Evolutionary conservation across 2,888 invertebrate species (phyloP).

Genomic region (Tetanocera ferruginea): DNA sequence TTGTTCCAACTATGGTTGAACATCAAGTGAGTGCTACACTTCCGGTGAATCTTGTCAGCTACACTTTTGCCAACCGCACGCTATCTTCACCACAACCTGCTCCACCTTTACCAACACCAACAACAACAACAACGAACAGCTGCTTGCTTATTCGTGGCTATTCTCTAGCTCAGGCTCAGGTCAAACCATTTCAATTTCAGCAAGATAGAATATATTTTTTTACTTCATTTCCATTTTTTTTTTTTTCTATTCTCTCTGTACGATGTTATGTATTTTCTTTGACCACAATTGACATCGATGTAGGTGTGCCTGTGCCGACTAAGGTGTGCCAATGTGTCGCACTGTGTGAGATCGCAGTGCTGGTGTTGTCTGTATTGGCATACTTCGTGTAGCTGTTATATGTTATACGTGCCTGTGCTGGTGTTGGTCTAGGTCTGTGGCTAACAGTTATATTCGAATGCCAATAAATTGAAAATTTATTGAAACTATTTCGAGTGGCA

Average conservation of each 20-base stretch:
- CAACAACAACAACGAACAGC: not conserved
- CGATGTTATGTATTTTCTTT: not conserved
- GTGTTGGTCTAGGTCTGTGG: not conserved
- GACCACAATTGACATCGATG: constrained; percentile 28
- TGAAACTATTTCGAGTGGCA: constrained; percentile 24
- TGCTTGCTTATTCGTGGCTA: not conserved
- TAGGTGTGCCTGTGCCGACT: not conserved
- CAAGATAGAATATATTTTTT: not conserved
- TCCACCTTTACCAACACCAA: not conserved
- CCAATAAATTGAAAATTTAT: constrained; percentile 36
- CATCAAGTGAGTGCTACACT: not conserved
- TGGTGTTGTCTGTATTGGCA: too few species aligned
- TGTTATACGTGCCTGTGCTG: not conserved
- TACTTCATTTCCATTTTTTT: too few species aligned
- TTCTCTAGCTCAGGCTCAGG: not conserved
- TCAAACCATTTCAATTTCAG: not conserved
- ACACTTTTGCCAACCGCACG: not conserved
- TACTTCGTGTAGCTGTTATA: too few species aligned
- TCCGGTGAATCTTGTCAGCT: not conserved
- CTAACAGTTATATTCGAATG: not conserved
- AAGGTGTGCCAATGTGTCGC: not conserved
- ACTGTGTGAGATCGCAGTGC: not conserved
- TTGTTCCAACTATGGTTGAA: not conserved
- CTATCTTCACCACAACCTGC: not conserved
- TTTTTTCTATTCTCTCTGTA: not conserved